phyloP scores from a whole-genome alignment of 2,113 vertebrate genomes.

The Ascaphus truei region DNA sequence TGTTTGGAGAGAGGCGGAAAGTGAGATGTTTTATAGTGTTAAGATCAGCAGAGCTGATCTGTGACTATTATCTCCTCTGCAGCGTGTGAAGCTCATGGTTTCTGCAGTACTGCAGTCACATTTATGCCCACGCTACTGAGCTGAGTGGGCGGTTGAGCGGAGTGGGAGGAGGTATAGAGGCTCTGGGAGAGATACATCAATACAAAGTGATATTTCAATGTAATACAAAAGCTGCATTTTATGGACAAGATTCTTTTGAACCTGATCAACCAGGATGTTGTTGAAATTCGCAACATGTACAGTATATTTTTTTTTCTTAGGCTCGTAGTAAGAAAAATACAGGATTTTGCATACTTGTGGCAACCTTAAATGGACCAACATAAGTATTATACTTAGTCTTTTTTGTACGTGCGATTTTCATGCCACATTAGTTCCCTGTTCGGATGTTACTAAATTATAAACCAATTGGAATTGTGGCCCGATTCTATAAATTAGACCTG shows the following conservation, averaged over 20 bases:
- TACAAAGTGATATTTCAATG: slow-evolving; percentile 11
- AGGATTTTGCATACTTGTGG: too few relatives aligned
- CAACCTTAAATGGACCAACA: too few relatives aligned
- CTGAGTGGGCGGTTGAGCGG: slow-evolving; percentile 33
- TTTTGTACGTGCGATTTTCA: too few relatives aligned
- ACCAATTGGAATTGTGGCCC: too few relatives aligned
- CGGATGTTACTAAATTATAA: too few relatives aligned
- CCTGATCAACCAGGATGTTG: background rate
- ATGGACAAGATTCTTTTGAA: background rate
- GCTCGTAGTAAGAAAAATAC: too few relatives aligned
- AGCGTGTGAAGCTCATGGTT: background rate
- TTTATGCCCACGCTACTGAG: slow-evolving; percentile 26
- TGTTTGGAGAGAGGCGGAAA: background rate
- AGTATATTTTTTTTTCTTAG: too few relatives aligned
- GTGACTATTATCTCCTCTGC: slow-evolving; percentile 31
- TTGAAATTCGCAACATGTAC: too few relatives aligned
- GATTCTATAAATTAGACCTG: too few relatives aligned
- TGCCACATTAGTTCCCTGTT: too few relatives aligned
- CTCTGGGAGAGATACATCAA: slow-evolving; percentile 30
- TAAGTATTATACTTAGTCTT: too few relatives aligned
- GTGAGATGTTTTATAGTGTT: background rate
- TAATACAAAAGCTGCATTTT: slow-evolving; percentile 8
- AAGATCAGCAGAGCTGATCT: slow-evolving; percentile 10
- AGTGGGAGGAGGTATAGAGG: slow-evolving; percentile 23
- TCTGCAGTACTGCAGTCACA: slow-evolving; percentile 31